Base-by-base conservation (phyloP, 35 echinoderm and acorn worm species). In the Apostichopus japonicus region DNA sequence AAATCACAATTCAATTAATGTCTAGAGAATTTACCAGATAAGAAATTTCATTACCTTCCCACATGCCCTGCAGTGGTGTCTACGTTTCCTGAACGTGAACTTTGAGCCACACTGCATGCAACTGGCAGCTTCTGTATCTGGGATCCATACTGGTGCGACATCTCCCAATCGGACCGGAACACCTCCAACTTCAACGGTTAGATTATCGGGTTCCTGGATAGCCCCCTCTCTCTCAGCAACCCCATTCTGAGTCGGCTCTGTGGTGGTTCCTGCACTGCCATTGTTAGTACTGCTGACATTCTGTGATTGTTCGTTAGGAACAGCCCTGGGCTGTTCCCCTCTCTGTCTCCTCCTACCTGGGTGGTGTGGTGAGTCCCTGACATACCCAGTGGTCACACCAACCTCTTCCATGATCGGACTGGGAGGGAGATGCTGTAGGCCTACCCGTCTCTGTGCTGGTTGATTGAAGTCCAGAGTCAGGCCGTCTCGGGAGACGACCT, bases 11-110 rank as follows among this genome's bases (percentile, higher is more conserved):
- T 44, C 33, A 44, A 44, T 44, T 44, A 44, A 44, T 4, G 33
- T 44, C 33, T 44, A 44, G 33, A 44, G 33, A 44, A 44, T 44
- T 44, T 44, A 44, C 1, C 2, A 44, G 33, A 44, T 44, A 44
- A 44, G 33, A 44, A 44, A 44, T 44, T 61, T 10, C 61, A 23
- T 93, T 90, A 99, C 97, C 95, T 99, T 99, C 23, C 95, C 97
- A 92, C 97, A 99, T 22, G 97, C 97, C 92, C 97, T 93, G 90
- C 97, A 99, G 58, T 99, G 97, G 92, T 99, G 97, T 52, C 97
- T 91, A 75, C 97, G 65, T 84, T 99, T 99, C 54, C 95, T 96
- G 84, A 99, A 99, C 0, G 97, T 99, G 83, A 99, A 99, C 77
- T 96, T 99, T 21, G 77, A n/a, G 56, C 67, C 65, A 79, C 97